Base-by-base conservation (phyloP, 2,113 vertebrate genomes). In the Indicator maculatus region DNA sequence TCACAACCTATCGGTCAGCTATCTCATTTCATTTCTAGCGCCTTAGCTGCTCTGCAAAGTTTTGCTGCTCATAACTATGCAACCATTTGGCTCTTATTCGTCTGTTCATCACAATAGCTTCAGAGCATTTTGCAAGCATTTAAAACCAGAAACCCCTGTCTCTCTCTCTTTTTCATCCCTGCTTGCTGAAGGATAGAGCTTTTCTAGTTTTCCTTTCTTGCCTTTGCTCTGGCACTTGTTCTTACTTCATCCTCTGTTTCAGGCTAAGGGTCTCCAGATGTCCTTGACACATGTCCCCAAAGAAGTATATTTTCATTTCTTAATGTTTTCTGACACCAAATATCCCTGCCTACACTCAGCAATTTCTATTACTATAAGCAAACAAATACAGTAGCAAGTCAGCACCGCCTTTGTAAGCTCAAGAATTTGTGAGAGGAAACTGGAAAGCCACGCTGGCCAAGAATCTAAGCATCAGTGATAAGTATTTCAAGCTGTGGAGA, bases 161-260 rank as follows among this genome's bases (percentile, higher is more conserved):
- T 75, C 39, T 27, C 39, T 66, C 31, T 74, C 47, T n/a, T 92
- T 92, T 91, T 77, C 38, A 70, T 70, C 41, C 33, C 10, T 1
- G 2, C 19, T 67, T 87, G 60, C 58, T 86, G 73, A 72, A 75
- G 36, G 69, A 69, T 13, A 74, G 53, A 76, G 21, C 71, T 90
- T 75, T 47, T 61, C 75, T 83, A 26, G 36, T 52, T 79, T 82
- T 83, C 16, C 14, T 78, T 88, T 73, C 52, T 81, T 86, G 56
- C 60, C 45, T 94, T 95, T 96, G 89, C 64, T 92, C 56, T 77
- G 67, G 76, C 88, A 88, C 53, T 92, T 89, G 28, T 93, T 78
- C 75, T 78, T 89, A 76, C 27, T 75, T 83, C 60, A 87, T 82
- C 27, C 84, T 85, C 71, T 80, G 11, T 76, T 90, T 90, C 74